phyloP scores from a whole-genome alignment of 2,888 invertebrate species.

The Ischnura elegans region DNA sequence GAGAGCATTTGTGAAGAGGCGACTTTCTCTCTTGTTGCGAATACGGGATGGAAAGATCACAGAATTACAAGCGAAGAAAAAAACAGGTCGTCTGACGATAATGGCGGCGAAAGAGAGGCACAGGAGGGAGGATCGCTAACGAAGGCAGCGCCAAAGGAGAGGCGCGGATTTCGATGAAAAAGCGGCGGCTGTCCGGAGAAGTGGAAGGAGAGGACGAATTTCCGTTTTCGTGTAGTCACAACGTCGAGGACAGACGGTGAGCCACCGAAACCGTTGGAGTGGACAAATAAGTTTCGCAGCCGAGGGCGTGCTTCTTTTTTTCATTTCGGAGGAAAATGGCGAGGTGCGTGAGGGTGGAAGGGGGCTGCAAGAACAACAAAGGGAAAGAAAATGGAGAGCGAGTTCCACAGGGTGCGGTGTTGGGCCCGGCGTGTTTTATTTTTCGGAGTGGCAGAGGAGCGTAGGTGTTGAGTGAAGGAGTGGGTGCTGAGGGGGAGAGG shows the following conservation, averaged over 20 bases:
- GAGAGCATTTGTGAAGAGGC: neutral
- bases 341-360: neutral
- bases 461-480: slow-evolving; percentile 47
- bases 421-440: neutral
- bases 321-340: slow-evolving; percentile 16
- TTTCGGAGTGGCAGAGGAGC: neutral
- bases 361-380: slow-evolving; percentile 3
- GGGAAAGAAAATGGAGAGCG: neutral
- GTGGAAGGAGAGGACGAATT: neutral
- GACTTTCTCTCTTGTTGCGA: neutral
- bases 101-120: neutral
- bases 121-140: neutral
- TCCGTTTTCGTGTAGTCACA: neutral
- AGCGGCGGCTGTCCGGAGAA: neutral
- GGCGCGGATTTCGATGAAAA: neutral
- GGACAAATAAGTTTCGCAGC: slow-evolving; percentile 31
- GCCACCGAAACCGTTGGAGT: neutral
- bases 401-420: neutral
- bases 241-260: neutral
- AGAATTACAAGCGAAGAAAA: neutral
- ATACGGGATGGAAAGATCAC: neutral
- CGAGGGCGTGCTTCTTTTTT: neutral
- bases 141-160: neutral
- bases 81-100: neutral
- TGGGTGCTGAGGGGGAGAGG: neutral